Conservation (phyloP, 1,140 invertebrate species). For the Branchinecta lynchi region DNA sequence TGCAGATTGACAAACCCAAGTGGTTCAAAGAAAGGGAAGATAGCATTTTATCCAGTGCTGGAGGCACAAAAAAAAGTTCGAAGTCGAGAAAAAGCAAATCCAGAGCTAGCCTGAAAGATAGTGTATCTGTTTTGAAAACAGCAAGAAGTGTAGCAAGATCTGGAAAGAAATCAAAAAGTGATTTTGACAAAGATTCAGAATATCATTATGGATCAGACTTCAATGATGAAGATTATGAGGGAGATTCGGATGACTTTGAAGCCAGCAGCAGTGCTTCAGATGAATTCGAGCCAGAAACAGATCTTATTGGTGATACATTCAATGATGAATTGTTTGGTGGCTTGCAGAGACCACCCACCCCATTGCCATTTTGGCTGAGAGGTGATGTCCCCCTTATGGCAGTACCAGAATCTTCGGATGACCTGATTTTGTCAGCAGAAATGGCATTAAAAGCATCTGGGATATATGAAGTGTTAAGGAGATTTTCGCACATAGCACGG, state of each 20-base stretch:
- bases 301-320: constrained; percentile 15
- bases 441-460: constrained; percentile 60
- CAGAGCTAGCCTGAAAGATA: not conserved
- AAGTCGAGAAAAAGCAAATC: not conserved
- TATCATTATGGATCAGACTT: constrained; percentile 33
- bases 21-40: constrained; percentile 4
- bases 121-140: constrained; percentile 9
- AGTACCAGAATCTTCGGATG: constrained; percentile 74
- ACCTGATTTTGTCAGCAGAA: constrained; percentile 62
- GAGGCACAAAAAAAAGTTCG: not conserved
- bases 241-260: constrained; percentile 24
- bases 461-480: constrained; percentile 83
- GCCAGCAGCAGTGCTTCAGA: constrained; percentile 22
- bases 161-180: constrained; percentile 20
- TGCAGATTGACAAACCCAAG: constrained; percentile 15
- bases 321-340: constrained; percentile 19
- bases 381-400: constrained; percentile 52
- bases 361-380: constrained; percentile 67
- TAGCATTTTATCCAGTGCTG: not conserved
- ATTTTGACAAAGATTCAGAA: constrained; percentile 56
- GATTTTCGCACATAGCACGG: constrained; percentile 73
- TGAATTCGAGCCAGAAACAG: constrained; percentile 27
- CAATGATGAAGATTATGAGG: constrained; percentile 20
- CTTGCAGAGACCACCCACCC: constrained; percentile 48
- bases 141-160: not conserved